phyloP scores from a whole-genome alignment of 2,797 vertebrate genomes.

The Microchirus variegatus region DNA sequence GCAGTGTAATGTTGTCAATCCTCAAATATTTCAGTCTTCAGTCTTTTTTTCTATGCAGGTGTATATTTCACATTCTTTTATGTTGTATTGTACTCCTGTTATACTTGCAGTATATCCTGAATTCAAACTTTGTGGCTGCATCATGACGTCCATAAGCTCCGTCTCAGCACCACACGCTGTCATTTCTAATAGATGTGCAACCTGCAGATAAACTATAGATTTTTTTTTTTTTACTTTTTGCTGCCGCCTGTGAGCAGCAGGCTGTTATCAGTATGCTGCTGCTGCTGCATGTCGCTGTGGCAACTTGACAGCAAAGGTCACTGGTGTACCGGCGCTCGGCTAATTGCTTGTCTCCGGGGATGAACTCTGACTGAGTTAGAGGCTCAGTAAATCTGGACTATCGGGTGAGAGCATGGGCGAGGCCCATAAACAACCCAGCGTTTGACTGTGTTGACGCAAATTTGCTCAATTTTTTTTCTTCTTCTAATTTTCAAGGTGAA shows the following conservation, averaged over 20 bases:
- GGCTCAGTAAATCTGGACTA: slow-evolving; percentile 41
- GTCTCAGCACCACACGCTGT: slow-evolving; percentile 1
- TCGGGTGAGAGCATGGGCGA: background rate
- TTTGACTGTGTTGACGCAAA: slow-evolving; percentile 21
- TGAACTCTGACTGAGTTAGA: slow-evolving; percentile 52
- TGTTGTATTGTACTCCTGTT: too few relatives aligned
- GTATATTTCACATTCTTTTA: too few relatives aligned
- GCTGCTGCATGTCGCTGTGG: slow-evolving; percentile 25
- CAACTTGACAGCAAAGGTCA: slow-evolving; percentile 58
- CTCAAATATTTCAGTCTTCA: too few relatives aligned
- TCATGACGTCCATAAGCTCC: background rate
- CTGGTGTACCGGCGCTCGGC: slow-evolving; percentile 15
- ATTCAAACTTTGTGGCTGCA: background rate
- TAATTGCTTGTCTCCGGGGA: slow-evolving; percentile 55
- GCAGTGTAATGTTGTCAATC: too few relatives aligned
- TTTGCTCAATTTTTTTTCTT: too few relatives aligned
- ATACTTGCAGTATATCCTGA: too few relatives aligned
- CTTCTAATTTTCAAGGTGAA: background rate
- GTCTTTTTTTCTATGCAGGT: too few relatives aligned
- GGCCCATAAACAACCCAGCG: slow-evolving; percentile 16
- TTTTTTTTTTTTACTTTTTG: slow-evolving; percentile 65
- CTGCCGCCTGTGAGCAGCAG: slow-evolving; percentile 19
- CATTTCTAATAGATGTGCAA: slow-evolving; percentile 11
- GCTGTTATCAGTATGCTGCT: slow-evolving; percentile 51
- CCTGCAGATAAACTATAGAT: slow-evolving; percentile 50